Percentiles rank a stretch among this genome's conserved stretches.
Conservation (phyloP, 1,140 invertebrate species). For the Belonocnema kinseyi region DNA sequence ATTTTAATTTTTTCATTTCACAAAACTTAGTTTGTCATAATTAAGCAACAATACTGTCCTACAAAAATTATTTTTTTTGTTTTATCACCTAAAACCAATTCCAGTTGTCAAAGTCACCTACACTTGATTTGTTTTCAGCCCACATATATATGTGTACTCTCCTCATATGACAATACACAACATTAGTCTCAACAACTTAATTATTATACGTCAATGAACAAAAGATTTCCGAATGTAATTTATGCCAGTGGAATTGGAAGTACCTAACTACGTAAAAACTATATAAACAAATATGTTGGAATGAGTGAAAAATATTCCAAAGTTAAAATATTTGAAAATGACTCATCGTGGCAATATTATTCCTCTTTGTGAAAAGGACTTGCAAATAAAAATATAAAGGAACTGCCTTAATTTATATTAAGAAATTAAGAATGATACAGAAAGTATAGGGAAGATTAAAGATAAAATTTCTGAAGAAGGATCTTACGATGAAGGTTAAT, state of each 20-base stretch:
- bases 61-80: too few relatives aligned
- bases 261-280: neutral
- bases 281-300: neutral
- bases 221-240: neutral
- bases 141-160: neutral
- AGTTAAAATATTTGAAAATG: neutral
- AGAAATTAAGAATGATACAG: too few relatives aligned
- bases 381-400: too few relatives aligned
- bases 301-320: neutral
- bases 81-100: neutral
- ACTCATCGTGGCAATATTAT: too few relatives aligned
- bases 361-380: too few relatives aligned
- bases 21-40: too few relatives aligned
- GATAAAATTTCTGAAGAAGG: too few relatives aligned
- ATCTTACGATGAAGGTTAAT: too few relatives aligned
- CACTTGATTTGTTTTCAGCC: neutral
- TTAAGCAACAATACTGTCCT: too few relatives aligned
- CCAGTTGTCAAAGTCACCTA: neutral
- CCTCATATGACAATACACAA: neutral
- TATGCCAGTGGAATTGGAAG: neutral
- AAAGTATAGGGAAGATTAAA: too few relatives aligned
- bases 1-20: neutral
- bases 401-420: too few relatives aligned
- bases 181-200: constrained; percentile 14
- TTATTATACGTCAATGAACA: constrained; percentile 16